Evolutionary conservation across 2,113 vertebrate species (phyloP), one percentile per base, ranked within the genome.

Genomic region (Xiphophorus couchianus): DNA sequence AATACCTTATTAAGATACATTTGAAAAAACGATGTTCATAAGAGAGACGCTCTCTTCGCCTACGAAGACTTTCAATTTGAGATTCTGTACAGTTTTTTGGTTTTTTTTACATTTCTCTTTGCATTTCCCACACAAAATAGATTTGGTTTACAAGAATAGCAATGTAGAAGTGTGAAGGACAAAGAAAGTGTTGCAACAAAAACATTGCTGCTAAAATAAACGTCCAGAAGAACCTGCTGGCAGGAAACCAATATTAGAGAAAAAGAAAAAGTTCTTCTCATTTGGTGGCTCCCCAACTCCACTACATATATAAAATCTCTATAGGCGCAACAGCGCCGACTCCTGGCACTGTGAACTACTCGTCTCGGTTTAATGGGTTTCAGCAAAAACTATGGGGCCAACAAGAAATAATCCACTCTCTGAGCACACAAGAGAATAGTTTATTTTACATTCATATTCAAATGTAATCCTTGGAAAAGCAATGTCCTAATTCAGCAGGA

Each of bases 401-500:
- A 37, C 25, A 44, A 35, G 68, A 31, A 62, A 28, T 8, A 62
- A 28, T 54, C 74, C 4, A 9, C 28, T 17, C n/a, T 76, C n/a
- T 37, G 25, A 71, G 77, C 22, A 65, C 12, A 66, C 73, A 14
- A 65, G 69, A 42, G 64, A 71, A 73, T n/a, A 1, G 11, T 25
- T 67, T 62, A 66, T 44, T 58, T 44, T 12, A 25, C 44, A 73
- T 85, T 77, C 54, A 62, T 61, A 66, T 78, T 82, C 12, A 71
- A 73, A 77, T 73, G 63, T 35, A 58, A 81, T 73, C 35, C 48
- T 39, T 13, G 2, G 33, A 70, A 63, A 14, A 75, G 73, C 74
- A 71, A 78, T 2, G 3, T 66, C 30, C 66, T n/a, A 62, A 42
- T 84, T 82, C 66, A 84, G 25, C 86, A 84, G 13, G 68, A 89